Base-by-base conservation (phyloP, 2,797 vertebrate species). In the Pogonophryne albipinna region DNA sequence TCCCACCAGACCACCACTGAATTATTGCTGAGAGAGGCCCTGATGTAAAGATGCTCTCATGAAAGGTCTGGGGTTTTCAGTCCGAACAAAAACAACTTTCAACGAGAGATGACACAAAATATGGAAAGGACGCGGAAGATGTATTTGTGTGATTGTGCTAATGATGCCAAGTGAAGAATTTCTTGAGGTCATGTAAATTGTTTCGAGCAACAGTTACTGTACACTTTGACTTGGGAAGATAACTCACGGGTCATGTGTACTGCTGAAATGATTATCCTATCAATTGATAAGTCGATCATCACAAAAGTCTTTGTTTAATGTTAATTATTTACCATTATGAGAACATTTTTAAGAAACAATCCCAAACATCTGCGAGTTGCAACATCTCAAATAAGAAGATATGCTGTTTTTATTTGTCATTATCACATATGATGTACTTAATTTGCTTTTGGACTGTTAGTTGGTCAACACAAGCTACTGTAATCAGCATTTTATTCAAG, bases 1-100 rank as follows among this genome's bases (percentile, higher is more conserved):
- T 72, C 76, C 71, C 71, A 65, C 61, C 65, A 58, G 82, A 83
- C 70, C 70, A 53, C 49, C n/a, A 49, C 77, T 77, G 78, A 79
- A 75, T 85, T 76, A 81, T 70, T 74, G 66, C 72, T 65, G 45
- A 84, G 44, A 72, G 49, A 34, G 14, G 23, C 51, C 1, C 17
- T 31, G 75, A 4, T 41, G 56, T 52, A 41, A 55, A 51, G 61
- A 78, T 16, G 60, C 59, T 55, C 77, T 78, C 41, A 46, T 70
- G 47, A 66, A 69, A 59, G 20, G 52, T 58, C 59, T 38, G 9
- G n/a, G 38, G 71, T 52, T 59, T 71, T 76, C 44, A 73, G 64
- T 16, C 57, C 17, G 23, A 42, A 74, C 66, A 41, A 58, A 76
- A 42, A 71, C 6, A 20, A 71, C 76, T 76, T 81, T 56, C 12